Conservation (phyloP, 2,113 vertebrate species). For the Neoarius graeffei region DNA sequence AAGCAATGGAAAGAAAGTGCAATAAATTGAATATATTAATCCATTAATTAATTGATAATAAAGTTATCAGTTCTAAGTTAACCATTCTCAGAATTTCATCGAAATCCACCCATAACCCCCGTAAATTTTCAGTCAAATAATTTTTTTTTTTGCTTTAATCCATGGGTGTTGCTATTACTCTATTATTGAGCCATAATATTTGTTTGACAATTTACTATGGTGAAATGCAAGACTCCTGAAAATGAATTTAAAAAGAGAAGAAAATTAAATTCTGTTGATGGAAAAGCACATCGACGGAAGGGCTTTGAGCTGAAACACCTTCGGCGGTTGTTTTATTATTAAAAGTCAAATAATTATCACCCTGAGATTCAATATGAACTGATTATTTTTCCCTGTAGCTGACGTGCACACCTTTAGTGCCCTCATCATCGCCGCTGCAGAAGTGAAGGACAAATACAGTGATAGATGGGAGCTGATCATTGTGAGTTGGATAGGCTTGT, state of each 20-base stretch:
- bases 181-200: background rate
- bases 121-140: no score
- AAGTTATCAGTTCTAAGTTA: no score
- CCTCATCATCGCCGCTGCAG: slow-evolving; percentile 74
- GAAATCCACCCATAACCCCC: no score
- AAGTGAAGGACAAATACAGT: slow-evolving; percentile 62
- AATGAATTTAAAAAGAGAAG: background rate
- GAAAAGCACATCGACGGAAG: background rate
- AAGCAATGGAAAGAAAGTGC: no score
- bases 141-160: no score
- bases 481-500: slow-evolving; percentile 71
- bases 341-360: background rate
- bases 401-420: slow-evolving; percentile 88
- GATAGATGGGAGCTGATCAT: slow-evolving; percentile 78
- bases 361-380: background rate
- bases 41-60: no score
- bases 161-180: background rate
- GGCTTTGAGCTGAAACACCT: background rate
- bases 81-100: no score
- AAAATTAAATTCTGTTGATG: no score
- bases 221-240: background rate
- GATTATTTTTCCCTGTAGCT: slow-evolving; percentile 63
- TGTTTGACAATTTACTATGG: background rate
- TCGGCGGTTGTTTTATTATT: background rate
- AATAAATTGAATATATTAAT: no score